Percentiles rank a stretch among this genome's conserved stretches.
phyloP scores from a whole-genome alignment of 2,888 invertebrate species.

The Sphecodes monilicornis region DNA sequence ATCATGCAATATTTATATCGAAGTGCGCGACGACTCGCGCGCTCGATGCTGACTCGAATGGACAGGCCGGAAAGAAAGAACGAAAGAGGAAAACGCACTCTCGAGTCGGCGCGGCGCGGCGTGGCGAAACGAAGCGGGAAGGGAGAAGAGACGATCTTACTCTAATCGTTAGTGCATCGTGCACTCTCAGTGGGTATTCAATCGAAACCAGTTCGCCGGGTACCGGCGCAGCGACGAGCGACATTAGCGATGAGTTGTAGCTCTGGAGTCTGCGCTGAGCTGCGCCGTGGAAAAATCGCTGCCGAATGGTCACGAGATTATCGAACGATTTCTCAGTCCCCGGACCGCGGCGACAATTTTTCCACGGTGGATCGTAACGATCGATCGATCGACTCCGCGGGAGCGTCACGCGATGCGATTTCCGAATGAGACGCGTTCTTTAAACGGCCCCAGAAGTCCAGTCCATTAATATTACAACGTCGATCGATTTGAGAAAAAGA shows the following conservation, averaged over 20 bases:
- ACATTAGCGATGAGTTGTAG: slow-evolving; percentile 69
- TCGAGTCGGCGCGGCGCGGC: not conserved
- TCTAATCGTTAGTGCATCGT: slow-evolving; percentile 61
- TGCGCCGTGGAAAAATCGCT: slow-evolving; percentile 53
- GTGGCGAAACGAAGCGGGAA: slow-evolving; percentile 7
- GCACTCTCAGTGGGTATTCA: slow-evolving; percentile 50
- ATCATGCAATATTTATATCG: slow-evolving; percentile 68
- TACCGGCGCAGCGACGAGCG: slow-evolving; percentile 42
- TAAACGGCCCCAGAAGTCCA: not conserved
- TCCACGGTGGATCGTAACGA: not conserved
- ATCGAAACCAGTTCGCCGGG: slow-evolving; percentile 65
- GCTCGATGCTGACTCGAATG: slow-evolving; percentile 19
- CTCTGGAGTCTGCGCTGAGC: not conserved
- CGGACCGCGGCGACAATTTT: slow-evolving; percentile 18
- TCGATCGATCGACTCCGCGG: slow-evolving; percentile 12
- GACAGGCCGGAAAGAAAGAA: slow-evolving; percentile 15
- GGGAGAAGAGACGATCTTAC: slow-evolving; percentile 8
- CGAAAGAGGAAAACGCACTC: not conserved
- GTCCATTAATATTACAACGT: too few species aligned
- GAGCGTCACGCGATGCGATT: slow-evolving; percentile 50
- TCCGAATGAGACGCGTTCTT: not conserved
- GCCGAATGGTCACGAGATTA: slow-evolving; percentile 57
- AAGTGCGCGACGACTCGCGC: slow-evolving; percentile 27
- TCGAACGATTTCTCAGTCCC: not conserved
- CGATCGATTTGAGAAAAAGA: not conserved